Percentiles rank a stretch among this genome's conserved stretches.
phyloP scores from a whole-genome alignment of 2,888 invertebrate species.

The Sipha maydis region DNA sequence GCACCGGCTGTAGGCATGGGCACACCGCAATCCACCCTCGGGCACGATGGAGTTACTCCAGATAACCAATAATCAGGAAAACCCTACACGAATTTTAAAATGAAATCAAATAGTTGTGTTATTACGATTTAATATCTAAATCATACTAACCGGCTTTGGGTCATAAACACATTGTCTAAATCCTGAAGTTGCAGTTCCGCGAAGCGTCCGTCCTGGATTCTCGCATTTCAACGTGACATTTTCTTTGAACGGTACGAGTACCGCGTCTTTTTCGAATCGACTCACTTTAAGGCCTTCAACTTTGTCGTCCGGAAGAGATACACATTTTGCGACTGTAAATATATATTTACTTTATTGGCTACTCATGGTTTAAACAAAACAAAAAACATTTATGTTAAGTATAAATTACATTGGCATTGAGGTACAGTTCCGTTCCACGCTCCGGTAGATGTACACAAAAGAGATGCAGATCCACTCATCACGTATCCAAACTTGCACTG shows the following conservation, averaged over 20 bases:
- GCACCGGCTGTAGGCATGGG: constrained; percentile 93
- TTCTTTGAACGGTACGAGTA: constrained; percentile 87
- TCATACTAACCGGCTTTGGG: constrained; percentile 78
- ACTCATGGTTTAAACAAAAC: constrained; percentile 21
- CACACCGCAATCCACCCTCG: constrained; percentile 88
- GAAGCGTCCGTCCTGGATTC: constrained; percentile 79
- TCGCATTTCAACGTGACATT: constrained; percentile 88
- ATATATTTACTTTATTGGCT: constrained; percentile 28
- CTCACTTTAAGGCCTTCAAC: constrained; percentile 84
- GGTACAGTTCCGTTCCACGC: constrained; percentile 94
- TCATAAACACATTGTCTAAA: constrained; percentile 97
- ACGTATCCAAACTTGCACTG: constrained; percentile 95
- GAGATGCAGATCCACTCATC: constrained; percentile 85
- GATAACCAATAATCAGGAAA: constrained; percentile 92
- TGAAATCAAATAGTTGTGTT: neutral
- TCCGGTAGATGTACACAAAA: constrained; percentile 89
- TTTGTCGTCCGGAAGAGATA: constrained; percentile 88
- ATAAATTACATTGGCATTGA: constrained; percentile 86
- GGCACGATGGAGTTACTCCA: constrained; percentile 86
- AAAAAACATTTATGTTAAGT: neutral
- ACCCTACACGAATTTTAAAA: constrained; percentile 70
- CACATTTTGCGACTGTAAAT: constrained; percentile 85
- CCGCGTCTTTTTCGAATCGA: constrained; percentile 83
- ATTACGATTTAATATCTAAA: neutral
- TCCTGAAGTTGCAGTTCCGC: constrained; percentile 83